A percentile compares a stretch with the other conserved stretches of the same genome.
Evolutionary conservation across 53 echinoderm and acorn worm genomes (phyloP).

Genomic region (Patiria pectinifera): DNA sequence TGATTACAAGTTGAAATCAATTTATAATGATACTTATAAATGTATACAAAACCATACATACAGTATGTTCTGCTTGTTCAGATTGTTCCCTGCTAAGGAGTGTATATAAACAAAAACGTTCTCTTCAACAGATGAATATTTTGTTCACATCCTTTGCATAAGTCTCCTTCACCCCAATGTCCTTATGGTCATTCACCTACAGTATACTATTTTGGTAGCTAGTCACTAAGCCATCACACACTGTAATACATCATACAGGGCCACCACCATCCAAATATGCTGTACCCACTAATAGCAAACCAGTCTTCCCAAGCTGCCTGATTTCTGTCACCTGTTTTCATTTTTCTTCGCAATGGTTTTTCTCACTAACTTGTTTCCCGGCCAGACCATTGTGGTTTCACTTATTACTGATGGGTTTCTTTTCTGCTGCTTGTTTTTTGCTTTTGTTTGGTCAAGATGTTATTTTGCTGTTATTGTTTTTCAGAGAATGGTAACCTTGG

Average conservation of each 20-base stretch:
- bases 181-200: conserved; percentile 49
- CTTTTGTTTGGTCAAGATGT: conserved; percentile 9
- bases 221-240: neutral
- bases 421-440: neutral
- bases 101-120: too few species aligned
- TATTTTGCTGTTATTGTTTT: conserved; percentile 3
- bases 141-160: neutral
- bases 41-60: too few species aligned
- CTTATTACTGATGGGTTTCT: neutral
- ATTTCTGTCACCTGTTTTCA: conserved; percentile 57
- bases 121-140: neutral
- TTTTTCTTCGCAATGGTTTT: conserved; percentile 45
- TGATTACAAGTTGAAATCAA: too few species aligned
- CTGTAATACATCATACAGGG: conserved; percentile 1
- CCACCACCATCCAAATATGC: neutral
- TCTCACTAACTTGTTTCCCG: conserved; percentile 25
- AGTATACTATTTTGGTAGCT: neutral
- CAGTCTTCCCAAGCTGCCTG: conserved; percentile 4
- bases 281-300: neutral
- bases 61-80: too few species aligned
- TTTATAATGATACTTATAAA: too few species aligned
- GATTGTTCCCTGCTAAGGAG: too few species aligned
- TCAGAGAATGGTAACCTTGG: conserved; percentile 19
- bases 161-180: neutral
- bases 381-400: conserved; percentile 40